These are phyloP conservation scores for Cynodonichthys magdalenae DNA, from an alignment of 2,797 vertebrate species.

Conservation along the genomic window DNA sequence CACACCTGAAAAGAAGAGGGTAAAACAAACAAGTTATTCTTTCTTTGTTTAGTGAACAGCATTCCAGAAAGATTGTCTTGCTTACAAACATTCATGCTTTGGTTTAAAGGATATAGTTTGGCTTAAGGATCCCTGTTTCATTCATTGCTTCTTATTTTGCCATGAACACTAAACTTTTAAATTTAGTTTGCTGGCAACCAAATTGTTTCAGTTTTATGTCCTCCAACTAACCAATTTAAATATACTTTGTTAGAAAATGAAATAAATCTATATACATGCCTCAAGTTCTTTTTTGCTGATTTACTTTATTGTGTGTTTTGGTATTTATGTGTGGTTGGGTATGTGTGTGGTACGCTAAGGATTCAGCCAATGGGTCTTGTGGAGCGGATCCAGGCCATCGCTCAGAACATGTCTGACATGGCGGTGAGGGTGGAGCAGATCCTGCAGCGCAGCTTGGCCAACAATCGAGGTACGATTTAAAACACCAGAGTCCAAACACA, in stretches of 20 bases:
- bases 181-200: constrained; percentile 55
- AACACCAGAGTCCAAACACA: constrained; percentile 9
- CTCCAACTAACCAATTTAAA: constrained; percentile 33
- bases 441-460: constrained; percentile 88
- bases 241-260: constrained; percentile 57
- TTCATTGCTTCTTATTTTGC: constrained; percentile 17
- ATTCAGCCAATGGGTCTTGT: constrained; percentile 86
- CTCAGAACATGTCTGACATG: constrained; percentile 95
- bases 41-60: too few relatives aligned
- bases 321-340: constrained; percentile 19
- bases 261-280: constrained; percentile 66
- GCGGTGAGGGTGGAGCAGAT: constrained; percentile 94
- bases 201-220: constrained; percentile 48
- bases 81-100: too few relatives aligned
- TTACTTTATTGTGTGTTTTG: constrained; percentile 34
- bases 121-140: background rate
- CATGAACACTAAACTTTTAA: constrained; percentile 34
- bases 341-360: constrained; percentile 39
- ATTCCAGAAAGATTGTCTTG: too few relatives aligned
- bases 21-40: too few relatives aligned
- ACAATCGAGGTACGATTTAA: constrained; percentile 81
- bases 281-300: constrained; percentile 59
- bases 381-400: constrained; percentile 96
- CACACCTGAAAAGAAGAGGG: too few relatives aligned
- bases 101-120: too few relatives aligned